Evolutionary conservation across 2,797 vertebrate genomes (phyloP).

Genomic region (Sphaeramia orbicularis): DNA sequence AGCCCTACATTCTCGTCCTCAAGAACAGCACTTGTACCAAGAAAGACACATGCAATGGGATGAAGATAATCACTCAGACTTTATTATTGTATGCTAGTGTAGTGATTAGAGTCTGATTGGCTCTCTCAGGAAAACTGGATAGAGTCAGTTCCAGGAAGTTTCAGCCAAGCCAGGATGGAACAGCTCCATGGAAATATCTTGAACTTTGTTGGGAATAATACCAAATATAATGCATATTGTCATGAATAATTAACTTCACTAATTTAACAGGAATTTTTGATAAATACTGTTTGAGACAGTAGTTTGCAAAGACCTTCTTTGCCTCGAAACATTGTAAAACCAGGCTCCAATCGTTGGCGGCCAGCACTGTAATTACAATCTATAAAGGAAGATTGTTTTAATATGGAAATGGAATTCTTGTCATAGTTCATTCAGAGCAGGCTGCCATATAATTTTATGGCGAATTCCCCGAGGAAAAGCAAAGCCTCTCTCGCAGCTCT

Average conservation of each 20-base stretch:
- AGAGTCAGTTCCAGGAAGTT: constrained; percentile 30
- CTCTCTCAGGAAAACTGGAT: constrained; percentile 38
- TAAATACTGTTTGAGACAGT: constrained; percentile 27
- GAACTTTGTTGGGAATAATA: constrained; percentile 39
- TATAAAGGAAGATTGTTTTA: constrained; percentile 68
- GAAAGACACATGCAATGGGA: constrained; percentile 43
- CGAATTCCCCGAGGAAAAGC: constrained; percentile 57
- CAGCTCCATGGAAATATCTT: neutral
- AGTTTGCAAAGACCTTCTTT: constrained; percentile 28
- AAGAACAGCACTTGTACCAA: constrained; percentile 49
- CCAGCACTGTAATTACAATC: constrained; percentile 59
- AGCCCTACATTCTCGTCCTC: constrained; percentile 40
- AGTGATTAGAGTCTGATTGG: constrained; percentile 67
- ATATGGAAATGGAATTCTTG: constrained; percentile 69
- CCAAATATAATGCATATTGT: constrained; percentile 50
- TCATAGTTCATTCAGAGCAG: constrained; percentile 67
- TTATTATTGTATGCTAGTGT: constrained; percentile 59
- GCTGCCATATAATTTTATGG: constrained; percentile 66
- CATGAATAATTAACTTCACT: constrained; percentile 64
- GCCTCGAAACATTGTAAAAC: constrained; percentile 54
- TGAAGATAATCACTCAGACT: constrained; percentile 57
- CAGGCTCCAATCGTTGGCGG: constrained; percentile 47
- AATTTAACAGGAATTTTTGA: constrained; percentile 41
- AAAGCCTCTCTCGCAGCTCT: constrained; percentile 35
- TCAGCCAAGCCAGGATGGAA: constrained; percentile 22